phyloP scores from a whole-genome alignment of 2,113 vertebrate genomes.

The Ceratotherium simum region DNA sequence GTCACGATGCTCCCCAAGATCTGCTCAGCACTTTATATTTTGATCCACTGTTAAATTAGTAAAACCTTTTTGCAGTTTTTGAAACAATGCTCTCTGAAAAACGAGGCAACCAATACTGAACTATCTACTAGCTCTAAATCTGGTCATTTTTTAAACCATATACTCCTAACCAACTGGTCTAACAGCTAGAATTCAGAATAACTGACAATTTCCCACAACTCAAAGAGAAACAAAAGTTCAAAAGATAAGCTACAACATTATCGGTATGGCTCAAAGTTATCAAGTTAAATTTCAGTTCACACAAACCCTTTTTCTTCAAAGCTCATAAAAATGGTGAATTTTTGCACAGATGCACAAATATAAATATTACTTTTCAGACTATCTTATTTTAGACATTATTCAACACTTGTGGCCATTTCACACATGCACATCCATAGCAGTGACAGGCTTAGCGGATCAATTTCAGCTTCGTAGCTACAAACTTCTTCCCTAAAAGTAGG shows the following conservation, averaged over 20 bases:
- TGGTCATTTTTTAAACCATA: neutral
- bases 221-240: neutral
- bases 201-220: neutral
- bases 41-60: neutral
- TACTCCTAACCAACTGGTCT: neutral
- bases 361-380: neutral
- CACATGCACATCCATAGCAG: neutral
- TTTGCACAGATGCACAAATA: neutral
- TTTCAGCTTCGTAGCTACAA: neutral
- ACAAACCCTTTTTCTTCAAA: neutral
- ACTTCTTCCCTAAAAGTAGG: neutral
- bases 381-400: neutral
- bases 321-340: neutral
- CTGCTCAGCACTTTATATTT: neutral
- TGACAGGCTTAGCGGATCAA: neutral
- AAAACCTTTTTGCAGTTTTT: neutral
- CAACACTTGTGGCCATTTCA: neutral
- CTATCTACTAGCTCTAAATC: neutral
- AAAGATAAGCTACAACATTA: constrained; percentile 1
- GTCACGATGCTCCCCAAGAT: neutral
- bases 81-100: constrained; percentile 18
- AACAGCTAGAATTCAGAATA: neutral
- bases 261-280: neutral
- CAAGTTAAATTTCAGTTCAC: neutral
- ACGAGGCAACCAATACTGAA: neutral